These are phyloP conservation scores for Aphis gossypii DNA, from an alignment of 1,140 invertebrate genomes.

Conservation along the genomic window DNA sequence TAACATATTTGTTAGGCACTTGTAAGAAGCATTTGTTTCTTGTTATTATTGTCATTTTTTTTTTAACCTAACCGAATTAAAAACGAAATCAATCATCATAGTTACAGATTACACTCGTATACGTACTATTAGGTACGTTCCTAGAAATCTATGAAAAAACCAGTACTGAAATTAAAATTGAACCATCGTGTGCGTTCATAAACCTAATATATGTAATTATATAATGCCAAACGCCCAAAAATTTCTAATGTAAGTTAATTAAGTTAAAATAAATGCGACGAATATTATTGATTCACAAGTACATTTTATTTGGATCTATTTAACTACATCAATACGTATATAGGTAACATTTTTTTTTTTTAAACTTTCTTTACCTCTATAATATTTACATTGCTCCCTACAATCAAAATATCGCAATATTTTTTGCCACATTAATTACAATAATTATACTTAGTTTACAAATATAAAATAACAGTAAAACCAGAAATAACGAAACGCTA, in stretches of 20 bases:
- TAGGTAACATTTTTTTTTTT: neutral
- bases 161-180: neutral
- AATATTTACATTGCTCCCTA: neutral
- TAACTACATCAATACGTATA: neutral
- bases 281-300: neutral
- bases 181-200: neutral
- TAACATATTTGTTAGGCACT: no score
- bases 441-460: neutral
- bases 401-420: neutral
- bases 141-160: neutral
- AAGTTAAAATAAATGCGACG: neutral
- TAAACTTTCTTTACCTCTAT: no score
- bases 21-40: neutral
- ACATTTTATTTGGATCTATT: neutral
- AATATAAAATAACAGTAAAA: neutral
- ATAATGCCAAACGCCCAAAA: neutral
- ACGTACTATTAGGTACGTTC: neutral
- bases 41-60: neutral
- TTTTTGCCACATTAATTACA: neutral
- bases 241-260: neutral
- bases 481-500: neutral
- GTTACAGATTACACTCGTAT: neutral
- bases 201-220: conserved; percentile 6
- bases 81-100: neutral
- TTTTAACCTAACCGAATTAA: neutral